Conservation (phyloP, 37 sponge, comb jelly and placozoan genomes). For the Aphrocallistes beatrix region DNA sequence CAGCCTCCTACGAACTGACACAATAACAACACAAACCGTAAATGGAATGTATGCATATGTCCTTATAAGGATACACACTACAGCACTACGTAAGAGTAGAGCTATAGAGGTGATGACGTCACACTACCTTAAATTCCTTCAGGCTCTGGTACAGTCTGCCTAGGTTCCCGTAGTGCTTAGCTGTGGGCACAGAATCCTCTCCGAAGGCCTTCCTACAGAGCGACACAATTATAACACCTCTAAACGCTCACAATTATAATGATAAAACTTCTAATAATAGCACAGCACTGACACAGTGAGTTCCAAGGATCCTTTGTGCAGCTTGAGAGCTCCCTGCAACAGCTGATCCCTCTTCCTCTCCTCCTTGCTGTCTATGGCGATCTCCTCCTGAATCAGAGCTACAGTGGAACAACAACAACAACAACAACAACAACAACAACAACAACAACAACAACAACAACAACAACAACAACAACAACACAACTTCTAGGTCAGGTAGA, state of each 20-base stretch:
- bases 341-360: not conserved
- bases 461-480: not conserved
- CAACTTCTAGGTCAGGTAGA: too few relatives aligned
- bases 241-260: too few relatives aligned
- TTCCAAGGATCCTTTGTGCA: not conserved
- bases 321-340: not conserved
- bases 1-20: not conserved
- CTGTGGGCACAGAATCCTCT: conserved; percentile 30
- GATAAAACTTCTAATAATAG: too few relatives aligned
- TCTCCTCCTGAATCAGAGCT: conserved; percentile 11
- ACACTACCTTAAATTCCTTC: conserved; percentile 2
- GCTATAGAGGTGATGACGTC: not conserved
- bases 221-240: not conserved
- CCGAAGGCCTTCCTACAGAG: conserved; percentile 24
- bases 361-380: not conserved
- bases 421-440: not conserved
- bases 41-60: too few relatives aligned
- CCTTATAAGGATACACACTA: too few relatives aligned
- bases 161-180: conserved; percentile 33
- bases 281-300: not conserved
- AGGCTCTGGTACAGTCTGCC: conserved; percentile 32
- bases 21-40: too few relatives aligned
- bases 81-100: too few relatives aligned
- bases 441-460: not conserved
- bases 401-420: not conserved